These are phyloP conservation scores for Lerema accius DNA, from an alignment of 1,140 invertebrate genomes.

Conservation along the genomic window DNA sequence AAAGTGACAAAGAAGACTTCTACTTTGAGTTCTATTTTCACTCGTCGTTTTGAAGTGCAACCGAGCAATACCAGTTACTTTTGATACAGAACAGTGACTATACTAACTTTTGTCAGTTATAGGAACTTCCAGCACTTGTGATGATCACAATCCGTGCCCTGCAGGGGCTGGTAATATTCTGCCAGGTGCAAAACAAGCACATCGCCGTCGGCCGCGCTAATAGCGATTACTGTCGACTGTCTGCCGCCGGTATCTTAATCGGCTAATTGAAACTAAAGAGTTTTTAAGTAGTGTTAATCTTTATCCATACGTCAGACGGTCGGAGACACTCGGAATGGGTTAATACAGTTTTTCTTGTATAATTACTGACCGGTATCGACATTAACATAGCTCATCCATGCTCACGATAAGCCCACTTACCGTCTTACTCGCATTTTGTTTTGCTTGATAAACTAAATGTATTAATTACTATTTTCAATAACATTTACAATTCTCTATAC, in stretches of 20 bases:
- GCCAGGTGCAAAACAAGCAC: neutral
- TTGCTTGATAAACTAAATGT: neutral
- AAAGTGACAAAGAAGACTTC: no score
- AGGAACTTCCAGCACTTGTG: no score
- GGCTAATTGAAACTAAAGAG: slow-evolving; percentile 35
- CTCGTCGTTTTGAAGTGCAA: no score
- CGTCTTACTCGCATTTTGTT: slow-evolving; percentile 1
- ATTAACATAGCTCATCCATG: slow-evolving; percentile 7
- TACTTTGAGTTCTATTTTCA: no score
- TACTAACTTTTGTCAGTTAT: no score
- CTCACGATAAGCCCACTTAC: neutral
- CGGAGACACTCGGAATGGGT: no score
- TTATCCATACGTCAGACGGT: slow-evolving; percentile 22
- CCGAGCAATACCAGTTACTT: no score
- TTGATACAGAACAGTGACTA: no score
- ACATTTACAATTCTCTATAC: no score
- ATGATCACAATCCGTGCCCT: no score
- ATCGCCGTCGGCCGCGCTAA: slow-evolving; percentile 19
- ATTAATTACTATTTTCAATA: no score
- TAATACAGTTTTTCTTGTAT: slow-evolving; percentile 18
- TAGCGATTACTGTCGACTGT: slow-evolving; percentile 26
- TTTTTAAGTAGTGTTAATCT: slow-evolving; percentile 33
- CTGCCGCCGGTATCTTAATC: slow-evolving; percentile 25
- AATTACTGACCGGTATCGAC: slow-evolving; percentile 1
- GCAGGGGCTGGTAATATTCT: no score